phyloP scores from a whole-genome alignment of 2,113 vertebrate species.

The Felis catus region F.catus_Fca126_mat1.0 CM031411.1:82582001-82582500 shows the following conservation, averaged over 20 bases:
- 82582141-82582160: background rate
- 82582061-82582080: background rate
- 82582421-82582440: background rate
- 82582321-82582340: background rate
- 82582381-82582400: slow-evolving; percentile 6
- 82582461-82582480: background rate
- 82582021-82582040: background rate
- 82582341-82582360: background rate
- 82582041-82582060: background rate
- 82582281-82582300: background rate
- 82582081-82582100: background rate
- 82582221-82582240: background rate
- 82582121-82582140: background rate
- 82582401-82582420: background rate
- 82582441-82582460: background rate
- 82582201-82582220: background rate
- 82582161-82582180: background rate
- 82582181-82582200: background rate
- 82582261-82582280: background rate
- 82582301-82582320: background rate
- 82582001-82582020: background rate
- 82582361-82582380: background rate
- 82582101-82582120: background rate
- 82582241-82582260: background rate
- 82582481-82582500: background rate